Evolutionary conservation across 2,113 vertebrate genomes (phyloP).

Genomic region (Scopus umbretta): DNA sequence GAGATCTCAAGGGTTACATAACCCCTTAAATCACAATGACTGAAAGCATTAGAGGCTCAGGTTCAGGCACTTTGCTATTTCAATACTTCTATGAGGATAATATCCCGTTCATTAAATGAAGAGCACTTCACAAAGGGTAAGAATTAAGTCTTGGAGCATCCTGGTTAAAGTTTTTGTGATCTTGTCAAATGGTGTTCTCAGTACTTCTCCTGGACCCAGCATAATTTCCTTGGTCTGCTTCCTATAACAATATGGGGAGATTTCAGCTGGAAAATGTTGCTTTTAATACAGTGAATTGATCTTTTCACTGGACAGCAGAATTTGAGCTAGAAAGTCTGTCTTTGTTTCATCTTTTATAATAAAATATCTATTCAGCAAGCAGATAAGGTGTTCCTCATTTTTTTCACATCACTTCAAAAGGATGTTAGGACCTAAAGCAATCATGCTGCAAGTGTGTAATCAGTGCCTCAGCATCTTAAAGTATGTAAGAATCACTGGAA

Average conservation of each 20-base stretch:
- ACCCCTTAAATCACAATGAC: neutral
- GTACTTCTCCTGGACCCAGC: neutral
- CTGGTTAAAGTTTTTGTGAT: neutral
- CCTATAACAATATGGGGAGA: neutral
- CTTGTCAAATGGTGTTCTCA: neutral
- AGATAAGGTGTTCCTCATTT: neutral
- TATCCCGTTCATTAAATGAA: neutral
- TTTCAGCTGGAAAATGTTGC: neutral
- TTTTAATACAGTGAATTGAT: neutral
- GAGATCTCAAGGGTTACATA: neutral
- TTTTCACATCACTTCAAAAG: neutral
- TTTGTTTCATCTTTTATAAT: neutral
- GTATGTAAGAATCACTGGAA: neutral
- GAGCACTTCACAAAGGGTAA: neutral
- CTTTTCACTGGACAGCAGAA: neutral
- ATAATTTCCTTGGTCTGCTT: neutral
- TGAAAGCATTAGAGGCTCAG: neutral
- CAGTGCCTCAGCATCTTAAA: neutral
- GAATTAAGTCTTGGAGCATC: neutral
- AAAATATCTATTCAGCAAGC: neutral
- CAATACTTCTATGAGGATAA: neutral
- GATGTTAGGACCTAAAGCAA: neutral
- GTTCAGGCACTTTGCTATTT: neutral
- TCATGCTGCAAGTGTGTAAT: neutral
- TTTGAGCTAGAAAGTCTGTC: neutral